Evolutionary conservation across 2,888 invertebrate genomes (phyloP).

Genomic region (Andrena praecox): DNA sequence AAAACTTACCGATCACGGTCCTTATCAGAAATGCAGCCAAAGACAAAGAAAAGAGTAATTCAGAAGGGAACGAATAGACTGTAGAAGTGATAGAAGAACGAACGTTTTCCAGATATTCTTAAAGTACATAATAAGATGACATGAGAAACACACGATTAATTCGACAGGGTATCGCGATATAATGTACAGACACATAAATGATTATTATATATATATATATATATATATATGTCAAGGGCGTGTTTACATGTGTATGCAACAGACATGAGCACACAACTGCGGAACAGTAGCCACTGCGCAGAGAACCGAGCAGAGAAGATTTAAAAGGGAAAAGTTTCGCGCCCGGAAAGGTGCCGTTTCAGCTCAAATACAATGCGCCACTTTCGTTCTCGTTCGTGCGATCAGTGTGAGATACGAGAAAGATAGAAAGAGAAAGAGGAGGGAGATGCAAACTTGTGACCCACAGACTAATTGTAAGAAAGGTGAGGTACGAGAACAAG

Average conservation of each 20-base stretch:
- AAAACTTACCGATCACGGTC: constrained; percentile 81
- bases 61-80: constrained; percentile 59
- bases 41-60: constrained; percentile 69
- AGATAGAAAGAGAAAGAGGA: constrained; percentile 29
- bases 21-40: constrained; percentile 79
- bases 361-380: neutral
- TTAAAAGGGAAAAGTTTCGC: constrained; percentile 1
- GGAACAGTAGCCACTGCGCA: constrained; percentile 71
- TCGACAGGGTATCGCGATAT: constrained; percentile 2
- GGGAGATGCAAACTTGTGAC: constrained; percentile 46
- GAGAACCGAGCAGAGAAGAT: constrained; percentile 58
- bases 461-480: constrained; percentile 29
- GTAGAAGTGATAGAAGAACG: constrained; percentile 15
- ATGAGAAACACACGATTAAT: constrained; percentile 7
- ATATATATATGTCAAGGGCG: constrained; percentile 30
- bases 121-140: neutral
- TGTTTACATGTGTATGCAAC: constrained; percentile 32
- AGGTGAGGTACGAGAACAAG: constrained; percentile 42
- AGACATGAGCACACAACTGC: constrained; percentile 46
- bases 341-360: neutral
- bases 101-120: constrained; percentile 7
- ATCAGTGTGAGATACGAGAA: constrained; percentile 14
- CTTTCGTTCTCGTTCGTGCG: constrained; percentile 31
- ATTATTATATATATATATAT: constrained; percentile 15
- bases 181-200: constrained; percentile 1